Evolutionary conservation across 1,140 invertebrate genomes (phyloP).

Genomic region (Zaprionus inermis): DNA sequence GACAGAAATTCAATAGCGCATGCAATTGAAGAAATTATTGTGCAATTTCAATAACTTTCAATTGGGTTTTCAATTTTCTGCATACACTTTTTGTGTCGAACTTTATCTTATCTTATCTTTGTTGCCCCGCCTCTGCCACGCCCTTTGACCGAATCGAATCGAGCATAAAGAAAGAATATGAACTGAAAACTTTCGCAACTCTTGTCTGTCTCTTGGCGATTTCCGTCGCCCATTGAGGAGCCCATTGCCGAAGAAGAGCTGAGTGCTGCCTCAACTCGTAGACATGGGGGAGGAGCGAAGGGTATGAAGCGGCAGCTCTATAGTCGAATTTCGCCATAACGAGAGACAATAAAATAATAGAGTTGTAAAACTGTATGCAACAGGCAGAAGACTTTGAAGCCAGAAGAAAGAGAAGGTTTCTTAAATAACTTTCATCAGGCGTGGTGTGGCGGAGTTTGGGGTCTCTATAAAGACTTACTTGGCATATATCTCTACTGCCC

Average conservation of each 20-base stretch:
- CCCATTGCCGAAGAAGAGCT: slow-evolving; percentile 44
- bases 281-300: not conserved
- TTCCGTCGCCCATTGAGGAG: slow-evolving; percentile 50
- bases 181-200: slow-evolving; percentile 68
- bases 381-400: not conserved
- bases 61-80: slow-evolving; percentile 81
- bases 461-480: not conserved
- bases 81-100: slow-evolving; percentile 64
- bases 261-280: slow-evolving; percentile 32
- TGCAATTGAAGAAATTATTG: slow-evolving; percentile 82
- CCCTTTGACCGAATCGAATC: slow-evolving; percentile 31
- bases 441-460: not conserved
- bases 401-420: not conserved
- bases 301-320: not conserved
- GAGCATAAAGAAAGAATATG: slow-evolving; percentile 63
- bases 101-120: slow-evolving; percentile 69
- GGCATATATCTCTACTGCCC: not conserved
- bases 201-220: slow-evolving; percentile 55
- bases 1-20: slow-evolving; percentile 80
- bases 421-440: not conserved
- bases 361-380: slow-evolving; percentile 8
- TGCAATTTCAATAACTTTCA: slow-evolving; percentile 83
- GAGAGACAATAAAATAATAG: slow-evolving; percentile 10
- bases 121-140: slow-evolving; percentile 9
- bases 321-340: slow-evolving; percentile 11